These are phyloP conservation scores for Drosophila varians DNA, from an alignment of 1,140 invertebrate species.

Conservation along the genomic window DNA sequence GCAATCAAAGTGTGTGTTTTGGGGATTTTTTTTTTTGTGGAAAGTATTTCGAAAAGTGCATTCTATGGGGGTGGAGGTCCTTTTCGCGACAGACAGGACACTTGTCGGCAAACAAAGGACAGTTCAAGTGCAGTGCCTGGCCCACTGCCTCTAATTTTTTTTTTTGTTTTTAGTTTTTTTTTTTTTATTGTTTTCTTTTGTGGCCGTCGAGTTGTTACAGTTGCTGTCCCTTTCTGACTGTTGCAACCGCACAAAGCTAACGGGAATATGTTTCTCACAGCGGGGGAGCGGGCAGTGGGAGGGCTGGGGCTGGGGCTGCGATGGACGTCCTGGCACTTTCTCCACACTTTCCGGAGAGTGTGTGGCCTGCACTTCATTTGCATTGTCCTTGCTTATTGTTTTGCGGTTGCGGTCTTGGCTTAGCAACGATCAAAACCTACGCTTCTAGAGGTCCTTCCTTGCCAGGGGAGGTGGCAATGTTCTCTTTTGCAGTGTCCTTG, in stretches of 20 bases:
- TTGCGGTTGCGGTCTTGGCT: slow-evolving; percentile 67
- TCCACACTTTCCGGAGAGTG: not conserved
- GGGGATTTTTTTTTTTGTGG: no score
- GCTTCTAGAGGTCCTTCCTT: not conserved
- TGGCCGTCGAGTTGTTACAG: slow-evolving; percentile 3
- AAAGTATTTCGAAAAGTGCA: no score
- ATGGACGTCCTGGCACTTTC: not conserved
- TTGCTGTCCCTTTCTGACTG: slow-evolving; percentile 7
- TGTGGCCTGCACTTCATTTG: slow-evolving; percentile 61
- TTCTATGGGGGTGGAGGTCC: not conserved
- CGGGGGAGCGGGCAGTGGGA: not conserved
- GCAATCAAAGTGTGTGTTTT: not conserved
- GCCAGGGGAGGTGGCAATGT: no score
- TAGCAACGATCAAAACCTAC: slow-evolving; percentile 46
- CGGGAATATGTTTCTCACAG: not conserved
- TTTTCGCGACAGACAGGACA: slow-evolving; percentile 5
- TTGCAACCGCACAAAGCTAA: slow-evolving; percentile 10
- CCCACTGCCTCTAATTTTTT: not conserved
- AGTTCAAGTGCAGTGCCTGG: not conserved
- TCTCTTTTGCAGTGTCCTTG: not conserved
- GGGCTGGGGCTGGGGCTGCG: no score
- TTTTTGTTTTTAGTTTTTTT: not conserved
- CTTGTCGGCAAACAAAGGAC: slow-evolving; percentile 35
- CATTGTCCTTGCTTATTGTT: slow-evolving; percentile 73
- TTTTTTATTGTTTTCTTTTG: slow-evolving; percentile 2